Evolutionary conservation across 2,113 vertebrate genomes (phyloP), one percentile per base, ranked within the genome.

Genomic region (Naja naja): DNA sequence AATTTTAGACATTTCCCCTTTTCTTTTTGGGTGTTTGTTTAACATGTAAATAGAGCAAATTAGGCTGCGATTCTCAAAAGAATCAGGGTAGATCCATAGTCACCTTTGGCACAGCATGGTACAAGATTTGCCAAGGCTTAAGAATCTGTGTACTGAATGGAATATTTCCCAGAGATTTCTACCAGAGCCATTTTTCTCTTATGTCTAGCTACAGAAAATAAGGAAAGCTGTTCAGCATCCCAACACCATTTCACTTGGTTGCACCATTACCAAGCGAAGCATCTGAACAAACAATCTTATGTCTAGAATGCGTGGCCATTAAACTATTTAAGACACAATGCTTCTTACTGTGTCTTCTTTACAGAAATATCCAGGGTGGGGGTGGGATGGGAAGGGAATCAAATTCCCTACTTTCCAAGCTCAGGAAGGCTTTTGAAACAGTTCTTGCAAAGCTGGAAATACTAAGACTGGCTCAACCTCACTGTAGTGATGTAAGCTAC

Each of bases 331-430:
- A 88, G 56, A 43, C 27, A 69, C 55, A 92, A 10, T 92, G n/a
- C 23, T 85, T 85, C 69, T 52, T 54, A 81, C 34, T 87, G 54
- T 22, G 55, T 64, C 30, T 88, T 53, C 64, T 69, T n/a, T 39
- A 25, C 56, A 92, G 55, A 81, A 81, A 53, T 87, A 69, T 53
- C 11, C 18, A 39, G 74, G 16, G 3, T 81, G 74, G 74, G 74
- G 74, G 74, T 22, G 18, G 74, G 7, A 14, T 4, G n/a, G 81
- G 47, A 34, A 88, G 30, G 39, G 56, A 64, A 25, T 91, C 85
- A 88, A 92, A 92, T 92, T 34, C 56, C n/a, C 27, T 34, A 53
- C 16, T 74, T 92, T 92, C 49, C 87, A 89, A 92, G 39, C 6
- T 81, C n/a, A 14, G 11, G 6, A 49, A 85, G 81, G 52, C 87